These are phyloP conservation scores for Tricholaema leucomelas DNA, from an alignment of 2,113 vertebrate genomes.

Conservation along the genomic window DNA sequence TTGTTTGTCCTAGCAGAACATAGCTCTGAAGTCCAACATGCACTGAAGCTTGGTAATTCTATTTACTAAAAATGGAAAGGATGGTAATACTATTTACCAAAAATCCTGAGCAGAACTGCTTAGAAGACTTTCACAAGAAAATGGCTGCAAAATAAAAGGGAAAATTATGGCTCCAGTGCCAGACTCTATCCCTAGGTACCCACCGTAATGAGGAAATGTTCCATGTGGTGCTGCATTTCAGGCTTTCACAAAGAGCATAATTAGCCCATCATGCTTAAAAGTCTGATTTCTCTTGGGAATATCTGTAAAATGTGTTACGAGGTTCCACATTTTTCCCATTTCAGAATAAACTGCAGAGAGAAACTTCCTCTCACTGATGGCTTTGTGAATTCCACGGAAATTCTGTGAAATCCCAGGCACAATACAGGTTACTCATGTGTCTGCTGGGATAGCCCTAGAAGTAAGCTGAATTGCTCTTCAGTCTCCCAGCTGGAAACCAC, in stretches of 20 bases:
- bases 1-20: not conserved
- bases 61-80: not conserved
- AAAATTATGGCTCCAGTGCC: not conserved
- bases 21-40: not conserved
- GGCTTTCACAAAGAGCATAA: not conserved
- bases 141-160: not conserved
- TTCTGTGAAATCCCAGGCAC: not conserved
- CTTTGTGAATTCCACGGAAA: not conserved
- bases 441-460: not conserved
- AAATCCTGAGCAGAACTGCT: not conserved
- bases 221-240: not conserved
- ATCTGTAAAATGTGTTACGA: fast-evolving
- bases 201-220: not conserved
- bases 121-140: not conserved
- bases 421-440: not conserved
- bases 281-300: not conserved
- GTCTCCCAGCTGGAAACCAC: not conserved
- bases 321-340: not conserved
- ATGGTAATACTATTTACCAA: not conserved
- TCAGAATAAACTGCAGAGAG: not conserved
- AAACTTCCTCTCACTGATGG: not conserved
- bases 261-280: not conserved
- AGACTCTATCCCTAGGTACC: not conserved
- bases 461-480: not conserved
- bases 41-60: not conserved